These are phyloP conservation scores for Gallinago media DNA, from an alignment of 2,113 vertebrate genomes.

Conservation along the genomic window DNA sequence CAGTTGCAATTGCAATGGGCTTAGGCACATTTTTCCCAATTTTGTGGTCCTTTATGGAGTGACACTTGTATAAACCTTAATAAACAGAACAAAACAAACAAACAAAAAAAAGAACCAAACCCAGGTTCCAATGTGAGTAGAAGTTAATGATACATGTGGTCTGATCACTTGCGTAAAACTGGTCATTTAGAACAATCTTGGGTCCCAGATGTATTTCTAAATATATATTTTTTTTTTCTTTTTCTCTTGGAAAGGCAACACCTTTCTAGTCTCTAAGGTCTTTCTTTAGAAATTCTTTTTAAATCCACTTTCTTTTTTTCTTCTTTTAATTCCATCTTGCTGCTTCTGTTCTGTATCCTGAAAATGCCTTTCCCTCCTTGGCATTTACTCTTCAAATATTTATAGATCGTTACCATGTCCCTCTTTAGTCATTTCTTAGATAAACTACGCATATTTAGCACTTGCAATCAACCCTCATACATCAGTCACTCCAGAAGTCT, in stretches of 20 bases:
- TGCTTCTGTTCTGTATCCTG: conserved; percentile 20
- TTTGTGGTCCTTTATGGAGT: not conserved
- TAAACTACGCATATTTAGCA: conserved; percentile 69
- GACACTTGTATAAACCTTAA: not conserved
- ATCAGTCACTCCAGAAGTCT: conserved; percentile 59
- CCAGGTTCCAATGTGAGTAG: not conserved
- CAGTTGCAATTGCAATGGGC: not conserved
- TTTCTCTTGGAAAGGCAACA: not conserved
- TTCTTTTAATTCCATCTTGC: not conserved
- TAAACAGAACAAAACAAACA: not conserved
- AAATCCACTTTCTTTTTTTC: not conserved
- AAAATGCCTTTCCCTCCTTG: conserved; percentile 30
- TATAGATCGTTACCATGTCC: conserved; percentile 62
- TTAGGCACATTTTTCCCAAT: not conserved
- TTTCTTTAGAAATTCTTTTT: not conserved
- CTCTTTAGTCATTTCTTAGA: conserved; percentile 60
- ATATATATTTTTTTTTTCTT: not conserved
- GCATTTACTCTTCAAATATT: conserved; percentile 60
- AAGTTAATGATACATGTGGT: not conserved
- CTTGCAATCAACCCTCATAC: conserved; percentile 58
- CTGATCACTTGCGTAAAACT: not conserved
- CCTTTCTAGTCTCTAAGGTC: not conserved
- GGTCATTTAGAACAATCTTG: not conserved
- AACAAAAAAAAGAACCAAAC: too few relatives aligned
- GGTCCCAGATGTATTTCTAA: not conserved